Conservation (phyloP, 2,888 invertebrate species). For the Diadegma fenestrale region DNA sequence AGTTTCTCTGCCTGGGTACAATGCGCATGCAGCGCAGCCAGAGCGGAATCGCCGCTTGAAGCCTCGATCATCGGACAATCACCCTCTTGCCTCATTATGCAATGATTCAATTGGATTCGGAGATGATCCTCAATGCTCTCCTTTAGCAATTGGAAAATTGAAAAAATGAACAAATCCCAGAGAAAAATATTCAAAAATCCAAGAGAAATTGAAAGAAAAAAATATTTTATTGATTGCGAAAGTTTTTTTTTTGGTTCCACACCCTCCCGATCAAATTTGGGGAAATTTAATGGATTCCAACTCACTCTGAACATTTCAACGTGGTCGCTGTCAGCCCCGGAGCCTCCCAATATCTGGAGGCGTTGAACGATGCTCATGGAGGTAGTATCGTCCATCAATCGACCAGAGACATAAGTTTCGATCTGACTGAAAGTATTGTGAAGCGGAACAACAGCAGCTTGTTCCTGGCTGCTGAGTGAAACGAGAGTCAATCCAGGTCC, state of each 20-base stretch:
- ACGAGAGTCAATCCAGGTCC: slow-evolving; percentile 88
- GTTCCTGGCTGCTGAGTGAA: slow-evolving; percentile 85
- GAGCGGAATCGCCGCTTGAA: slow-evolving; percentile 78
- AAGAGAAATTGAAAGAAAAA: no score
- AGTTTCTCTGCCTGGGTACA: slow-evolving; percentile 85
- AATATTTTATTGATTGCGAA: no score
- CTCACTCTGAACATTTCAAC: slow-evolving; percentile 77
- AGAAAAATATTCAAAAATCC: not conserved
- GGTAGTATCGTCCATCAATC: slow-evolving; percentile 78
- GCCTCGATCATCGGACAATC: slow-evolving; percentile 85
- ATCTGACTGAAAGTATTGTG: slow-evolving; percentile 82
- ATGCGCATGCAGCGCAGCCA: slow-evolving; percentile 87
- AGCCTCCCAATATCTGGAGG: slow-evolving; percentile 81
- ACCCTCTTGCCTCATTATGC: slow-evolving; percentile 85
- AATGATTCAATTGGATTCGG: slow-evolving; percentile 88
- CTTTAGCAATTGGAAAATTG: slow-evolving; percentile 78
- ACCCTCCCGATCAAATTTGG: not conserved
- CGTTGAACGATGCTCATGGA: slow-evolving; percentile 82
- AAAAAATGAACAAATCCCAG: slow-evolving; percentile 21
- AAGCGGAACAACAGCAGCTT: slow-evolving; percentile 82
- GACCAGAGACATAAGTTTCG: slow-evolving; percentile 78
- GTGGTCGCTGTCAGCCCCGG: slow-evolving; percentile 76
- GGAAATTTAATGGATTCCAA: not conserved
- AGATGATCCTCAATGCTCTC: slow-evolving; percentile 88
- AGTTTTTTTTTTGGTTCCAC: no score